Base-by-base conservation (phyloP, 2,113 vertebrate species). In the Amblyornis subalaris region DNA sequence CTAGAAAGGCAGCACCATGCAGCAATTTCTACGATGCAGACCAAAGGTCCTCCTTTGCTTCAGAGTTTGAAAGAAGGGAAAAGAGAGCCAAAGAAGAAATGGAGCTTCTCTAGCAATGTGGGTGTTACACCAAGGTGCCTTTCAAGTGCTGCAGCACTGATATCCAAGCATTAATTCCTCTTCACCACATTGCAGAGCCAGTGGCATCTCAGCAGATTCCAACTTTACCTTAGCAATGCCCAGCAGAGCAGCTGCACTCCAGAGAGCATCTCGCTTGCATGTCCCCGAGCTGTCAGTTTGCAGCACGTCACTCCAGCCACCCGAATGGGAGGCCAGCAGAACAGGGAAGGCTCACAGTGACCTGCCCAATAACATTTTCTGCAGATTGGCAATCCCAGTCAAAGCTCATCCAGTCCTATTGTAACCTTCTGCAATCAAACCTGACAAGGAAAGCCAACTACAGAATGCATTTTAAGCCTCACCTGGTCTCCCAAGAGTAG, bases 391-490 rank as follows among this genome's bases (percentile, higher is more conserved):
- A 96, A 81, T 90, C 36, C 54, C 66, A 96, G 87, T 90, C 93
- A 90, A 51, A 55, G 62, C 75, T 82, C 73, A 84, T 76, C 82
- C 86, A 67, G 48, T 53, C 44, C 64, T 66, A 54, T 17, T 0
- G 1, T 55, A 88, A 85, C 38, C 47, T 90, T 44, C 85, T 1
- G 0, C 79, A 89, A 98, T 88, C 85, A 85, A 95, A 96, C 72
- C 78, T 97, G 97, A 97, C 97, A 97, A 86, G 48, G 61, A 85
- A 94, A 95, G 85, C 89, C 96, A 97, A 97, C 97, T 97, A 94
- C 65, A 91, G 85, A 94, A 96, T 47, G 86, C 44, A 85, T 88
- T 86, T 93, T 81, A 64, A 72, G 81, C 45, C 54, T 85, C 85
- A 95, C 47, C 90, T 89, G 51, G 73, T 89, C 45, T 96, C 81